phyloP scores from a whole-genome alignment of 1,140 invertebrate species.

The Danaus melanippus region DNA sequence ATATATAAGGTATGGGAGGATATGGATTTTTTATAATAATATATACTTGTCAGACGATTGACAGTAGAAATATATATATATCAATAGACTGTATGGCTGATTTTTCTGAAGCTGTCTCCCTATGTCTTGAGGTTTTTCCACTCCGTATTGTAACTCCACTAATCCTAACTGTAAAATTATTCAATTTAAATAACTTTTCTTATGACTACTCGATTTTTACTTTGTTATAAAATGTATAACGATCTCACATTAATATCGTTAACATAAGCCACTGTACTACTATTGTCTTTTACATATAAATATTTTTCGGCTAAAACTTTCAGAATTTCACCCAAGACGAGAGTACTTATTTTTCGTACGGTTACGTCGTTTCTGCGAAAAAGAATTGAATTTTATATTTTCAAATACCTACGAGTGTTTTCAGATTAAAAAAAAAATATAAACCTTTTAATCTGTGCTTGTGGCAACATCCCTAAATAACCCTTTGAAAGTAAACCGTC shows the following conservation, averaged over 20 bases:
- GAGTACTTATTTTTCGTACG: slow-evolving; percentile 49
- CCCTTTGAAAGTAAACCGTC: slow-evolving; percentile 47
- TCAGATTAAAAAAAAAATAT: not conserved
- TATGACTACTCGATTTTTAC: too few relatives aligned
- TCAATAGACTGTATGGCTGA: slow-evolving; percentile 50
- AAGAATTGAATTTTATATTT: not conserved
- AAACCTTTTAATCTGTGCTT: slow-evolving; percentile 48
- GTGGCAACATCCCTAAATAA: slow-evolving; percentile 46
- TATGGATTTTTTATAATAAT: slow-evolving; percentile 3
- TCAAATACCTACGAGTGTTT: too few relatives aligned
- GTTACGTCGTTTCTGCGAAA: slow-evolving; percentile 40
- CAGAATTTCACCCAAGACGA: slow-evolving; percentile 51
- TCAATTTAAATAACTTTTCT: not conserved
- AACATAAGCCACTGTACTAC: slow-evolving; percentile 23
- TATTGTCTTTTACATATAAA: slow-evolving; percentile 28
- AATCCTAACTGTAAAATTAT: slow-evolving; percentile 28
- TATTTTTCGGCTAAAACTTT: slow-evolving; percentile 50
- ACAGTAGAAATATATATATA: slow-evolving; percentile 62
- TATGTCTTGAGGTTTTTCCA: slow-evolving; percentile 46
- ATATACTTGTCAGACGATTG: slow-evolving; percentile 62
- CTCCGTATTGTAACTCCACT: slow-evolving; percentile 45
- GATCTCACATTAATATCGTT: slow-evolving; percentile 49
- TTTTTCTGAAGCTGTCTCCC: slow-evolving; percentile 43
- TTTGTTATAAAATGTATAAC: not conserved
- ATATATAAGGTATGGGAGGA: slow-evolving; percentile 4